phyloP scores from a whole-genome alignment of 2,797 vertebrate genomes.

The Psittacula echo region DNA sequence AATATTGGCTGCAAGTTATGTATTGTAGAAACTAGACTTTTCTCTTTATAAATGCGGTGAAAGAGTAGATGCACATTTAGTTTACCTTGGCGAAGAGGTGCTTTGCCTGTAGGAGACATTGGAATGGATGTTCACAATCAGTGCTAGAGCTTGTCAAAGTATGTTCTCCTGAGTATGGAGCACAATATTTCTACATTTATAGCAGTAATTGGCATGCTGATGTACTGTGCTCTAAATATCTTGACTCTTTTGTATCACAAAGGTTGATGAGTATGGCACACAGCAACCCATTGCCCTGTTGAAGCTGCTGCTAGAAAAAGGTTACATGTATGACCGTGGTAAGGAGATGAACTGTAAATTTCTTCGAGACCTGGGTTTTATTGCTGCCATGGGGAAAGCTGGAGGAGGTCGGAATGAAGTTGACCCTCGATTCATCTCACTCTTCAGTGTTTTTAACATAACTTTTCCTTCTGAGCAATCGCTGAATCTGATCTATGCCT shows the following conservation, averaged over 20 bases:
- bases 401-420: conserved; percentile 96
- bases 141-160: not conserved
- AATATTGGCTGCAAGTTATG: not conserved
- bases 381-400: conserved; percentile 96
- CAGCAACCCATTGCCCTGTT: conserved; percentile 96
- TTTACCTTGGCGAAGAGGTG: not conserved
- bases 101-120: not conserved
- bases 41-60: not conserved
- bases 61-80: not conserved
- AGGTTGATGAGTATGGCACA: conserved; percentile 96
- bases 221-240: not conserved
- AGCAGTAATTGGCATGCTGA: not conserved
- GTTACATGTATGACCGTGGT: conserved; percentile 90
- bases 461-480: conserved; percentile 90
- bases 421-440: conserved; percentile 90
- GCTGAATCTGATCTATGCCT: conserved; percentile 89
- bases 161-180: not conserved
- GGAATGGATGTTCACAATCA: not conserved
- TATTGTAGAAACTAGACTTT: not conserved
- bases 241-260: not conserved
- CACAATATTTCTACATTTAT: not conserved
- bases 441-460: conserved; percentile 93
- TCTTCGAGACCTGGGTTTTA: conserved; percentile 91
- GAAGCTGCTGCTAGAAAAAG: conserved; percentile 91
- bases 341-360: conserved; percentile 93